Base-by-base conservation (phyloP, 2,888 invertebrate species). In the Phyllotreta cruciferae region DNA sequence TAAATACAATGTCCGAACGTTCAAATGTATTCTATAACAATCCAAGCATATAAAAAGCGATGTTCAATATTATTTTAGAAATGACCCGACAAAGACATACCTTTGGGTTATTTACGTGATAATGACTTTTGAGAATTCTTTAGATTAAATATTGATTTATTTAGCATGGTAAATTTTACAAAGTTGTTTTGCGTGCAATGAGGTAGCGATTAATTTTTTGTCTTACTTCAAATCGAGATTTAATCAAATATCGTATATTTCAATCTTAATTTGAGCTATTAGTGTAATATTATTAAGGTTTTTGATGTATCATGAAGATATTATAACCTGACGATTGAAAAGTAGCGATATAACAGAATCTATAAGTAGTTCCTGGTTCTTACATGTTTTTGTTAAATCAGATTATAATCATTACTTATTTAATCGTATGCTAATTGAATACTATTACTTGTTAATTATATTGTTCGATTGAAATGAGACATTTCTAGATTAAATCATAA, bases 301-400 rank as follows among this genome's bases (percentile, higher is more conserved):
- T 3, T 44, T 44, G 44, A 44, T 44, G 44, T 44, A 44, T 44
- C 44, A 44, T 10, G 7, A n/a, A n/a, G 14, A 44, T 6, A 44
- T 44, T 44, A n/a, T n/a, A 44, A 44, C 44, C 4, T 44, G 44
- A 44, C 44, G 44, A 13, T 44, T 44, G 14, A 44, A 44, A 44
- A 11, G 6, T 14, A 44, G 11, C 14, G 44, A 44, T 44, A 44
- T 14, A 14, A 14, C 44, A 13, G 44, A 44, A 44, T 44, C 14
- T 13, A 7, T 14, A 44, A 44, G 44, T 44, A 44, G 44, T 44
- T 44, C 44, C 44, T 44, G 7, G 44, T 44, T 44, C 44, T 44
- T 44, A 44, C 44, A 44, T 44, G 44, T 44, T 44, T 44, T 44
- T 44, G 11, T 44, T 44, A 44, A 44, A 44, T 44, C 44, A 44